Conservation (phyloP, 1,140 invertebrate genomes). For the Drosophila parabipectinata region DNA sequence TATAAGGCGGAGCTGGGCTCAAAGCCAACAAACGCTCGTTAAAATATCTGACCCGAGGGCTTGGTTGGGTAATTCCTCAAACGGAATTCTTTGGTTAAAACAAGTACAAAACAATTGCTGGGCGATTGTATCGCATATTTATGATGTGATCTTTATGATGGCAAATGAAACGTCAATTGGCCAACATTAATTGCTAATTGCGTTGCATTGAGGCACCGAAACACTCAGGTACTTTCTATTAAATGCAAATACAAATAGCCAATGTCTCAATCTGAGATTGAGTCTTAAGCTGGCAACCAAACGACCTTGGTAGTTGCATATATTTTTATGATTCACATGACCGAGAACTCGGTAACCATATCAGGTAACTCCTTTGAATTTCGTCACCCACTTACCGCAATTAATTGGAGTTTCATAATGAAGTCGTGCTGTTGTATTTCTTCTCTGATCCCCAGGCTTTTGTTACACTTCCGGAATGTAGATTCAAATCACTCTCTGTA, state of each 20-base stretch:
- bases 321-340: constrained; percentile 25
- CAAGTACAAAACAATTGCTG: constrained; percentile 49
- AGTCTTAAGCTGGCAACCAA: constrained; percentile 56
- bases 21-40: constrained; percentile 57
- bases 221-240: constrained; percentile 65
- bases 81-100: constrained; percentile 59
- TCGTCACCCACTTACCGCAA: constrained; percentile 62
- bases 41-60: constrained; percentile 68
- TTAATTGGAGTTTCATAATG: constrained; percentile 64
- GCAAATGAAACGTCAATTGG: constrained; percentile 67
- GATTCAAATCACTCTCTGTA: constrained; percentile 7
- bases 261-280: constrained; percentile 49
- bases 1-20: constrained; percentile 38
- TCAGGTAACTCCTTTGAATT: constrained; percentile 3
- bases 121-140: constrained; percentile 71
- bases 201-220: constrained; percentile 54
- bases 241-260: constrained; percentile 67
- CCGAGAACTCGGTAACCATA: constrained; percentile 7
- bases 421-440: constrained; percentile 3
- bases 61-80: constrained; percentile 69
- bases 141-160: constrained; percentile 43
- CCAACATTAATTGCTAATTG: constrained; percentile 72
- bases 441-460: constrained; percentile 2
- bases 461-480: constrained; percentile 32
- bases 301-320: constrained; percentile 52